phyloP scores from a whole-genome alignment of 2,113 vertebrate species.

The Amazona vittata region DNA sequence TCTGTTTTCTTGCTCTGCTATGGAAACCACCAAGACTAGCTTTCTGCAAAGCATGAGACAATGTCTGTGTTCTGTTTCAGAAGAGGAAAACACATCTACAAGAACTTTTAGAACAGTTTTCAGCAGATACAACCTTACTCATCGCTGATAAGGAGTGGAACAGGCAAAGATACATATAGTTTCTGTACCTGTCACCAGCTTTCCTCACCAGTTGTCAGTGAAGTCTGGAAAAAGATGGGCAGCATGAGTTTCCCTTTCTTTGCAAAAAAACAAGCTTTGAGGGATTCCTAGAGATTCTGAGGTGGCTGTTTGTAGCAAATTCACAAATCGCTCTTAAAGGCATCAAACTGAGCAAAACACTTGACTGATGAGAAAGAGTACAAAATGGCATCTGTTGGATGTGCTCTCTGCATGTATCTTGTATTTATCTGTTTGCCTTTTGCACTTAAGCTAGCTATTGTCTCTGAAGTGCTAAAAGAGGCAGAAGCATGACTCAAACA shows the following conservation, averaged over 20 bases:
- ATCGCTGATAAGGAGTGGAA: background rate
- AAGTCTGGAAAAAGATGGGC: background rate
- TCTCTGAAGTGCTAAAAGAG: background rate
- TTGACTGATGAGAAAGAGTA: background rate
- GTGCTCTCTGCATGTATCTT: background rate
- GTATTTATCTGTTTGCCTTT: background rate
- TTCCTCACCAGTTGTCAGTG: background rate
- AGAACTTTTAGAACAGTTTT: background rate
- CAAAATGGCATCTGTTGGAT: background rate
- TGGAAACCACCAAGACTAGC: background rate
- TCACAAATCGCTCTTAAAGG: background rate
- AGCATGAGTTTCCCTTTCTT: background rate
- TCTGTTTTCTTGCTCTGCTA: background rate
- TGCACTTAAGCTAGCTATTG: background rate
- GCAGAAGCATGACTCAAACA: background rate
- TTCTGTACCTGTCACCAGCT: background rate
- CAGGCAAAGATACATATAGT: background rate
- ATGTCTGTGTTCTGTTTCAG: background rate
- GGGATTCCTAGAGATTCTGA: background rate
- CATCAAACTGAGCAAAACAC: background rate
- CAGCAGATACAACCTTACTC: background rate
- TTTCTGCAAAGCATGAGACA: background rate
- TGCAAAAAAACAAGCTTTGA: background rate
- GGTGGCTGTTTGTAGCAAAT: background rate
- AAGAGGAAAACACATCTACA: background rate